Evolutionary conservation across 2,888 invertebrate species (phyloP).

Genomic region (Apoderus coryli): DNA sequence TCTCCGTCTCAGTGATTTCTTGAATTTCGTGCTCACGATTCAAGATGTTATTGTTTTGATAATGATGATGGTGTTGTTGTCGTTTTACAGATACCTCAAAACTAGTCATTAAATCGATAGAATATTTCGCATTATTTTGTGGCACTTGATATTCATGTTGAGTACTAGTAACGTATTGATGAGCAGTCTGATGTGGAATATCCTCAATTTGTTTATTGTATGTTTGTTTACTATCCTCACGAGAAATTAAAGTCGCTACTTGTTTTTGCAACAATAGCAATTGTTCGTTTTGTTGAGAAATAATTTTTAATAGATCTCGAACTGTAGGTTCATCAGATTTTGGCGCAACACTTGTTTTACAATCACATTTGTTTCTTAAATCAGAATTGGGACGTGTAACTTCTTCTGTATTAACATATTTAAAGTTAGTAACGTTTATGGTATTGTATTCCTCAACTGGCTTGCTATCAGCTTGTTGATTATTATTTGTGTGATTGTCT

Average conservation of each 20-base stretch:
- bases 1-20: slow-evolving; percentile 24
- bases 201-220: slow-evolving; percentile 20
- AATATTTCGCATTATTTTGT: slow-evolving; percentile 35
- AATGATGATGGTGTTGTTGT: slow-evolving; percentile 16
- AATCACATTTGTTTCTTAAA: no score
- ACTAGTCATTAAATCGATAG: slow-evolving; percentile 59
- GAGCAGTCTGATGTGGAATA: slow-evolving; percentile 19
- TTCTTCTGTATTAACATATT: neutral
- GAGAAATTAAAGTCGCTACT: slow-evolving; percentile 40
- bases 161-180: slow-evolving; percentile 16
- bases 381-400: neutral
- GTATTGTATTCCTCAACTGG: neutral
- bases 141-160: slow-evolving; percentile 17
- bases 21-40: slow-evolving; percentile 24
- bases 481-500: no score
- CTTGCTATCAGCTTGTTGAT: neutral
- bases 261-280: slow-evolving; percentile 47
- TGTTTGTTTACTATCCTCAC: slow-evolving; percentile 23
- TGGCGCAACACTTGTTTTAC: neutral
- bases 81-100: slow-evolving; percentile 41
- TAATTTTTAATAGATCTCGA: slow-evolving; percentile 46
- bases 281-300: slow-evolving; percentile 50
- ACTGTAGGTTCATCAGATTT: slow-evolving; percentile 40
- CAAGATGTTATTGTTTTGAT: slow-evolving; percentile 15
- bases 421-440: neutral